Conservation (phyloP, 2,797 vertebrate species). For the Sebastes reedi region DNA sequence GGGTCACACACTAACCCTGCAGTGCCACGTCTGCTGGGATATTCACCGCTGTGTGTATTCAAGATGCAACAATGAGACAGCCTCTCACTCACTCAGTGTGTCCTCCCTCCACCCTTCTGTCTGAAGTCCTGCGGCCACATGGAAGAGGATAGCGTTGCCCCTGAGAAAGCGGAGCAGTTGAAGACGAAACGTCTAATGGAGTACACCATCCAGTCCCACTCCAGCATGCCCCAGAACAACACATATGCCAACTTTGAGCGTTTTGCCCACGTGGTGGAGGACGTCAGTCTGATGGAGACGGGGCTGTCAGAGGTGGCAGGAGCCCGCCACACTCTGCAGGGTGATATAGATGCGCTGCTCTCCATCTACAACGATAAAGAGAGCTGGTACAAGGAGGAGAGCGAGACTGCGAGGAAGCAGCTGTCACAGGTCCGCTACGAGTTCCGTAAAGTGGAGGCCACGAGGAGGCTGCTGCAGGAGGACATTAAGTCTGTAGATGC, state of each 20-base stretch:
- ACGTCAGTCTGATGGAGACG: conserved; percentile 77
- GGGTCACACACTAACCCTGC: conserved; percentile 66
- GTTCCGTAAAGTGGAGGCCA: conserved; percentile 84
- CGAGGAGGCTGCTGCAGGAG: conserved; percentile 83
- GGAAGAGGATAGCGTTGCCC: conserved; percentile 70
- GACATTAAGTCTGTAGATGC: conserved; percentile 79
- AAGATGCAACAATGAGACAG: conserved; percentile 52
- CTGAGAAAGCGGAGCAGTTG: conserved; percentile 80
- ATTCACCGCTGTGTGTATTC: conserved; percentile 53
- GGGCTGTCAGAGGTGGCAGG: conserved; percentile 74
- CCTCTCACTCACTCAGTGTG: conserved; percentile 76
- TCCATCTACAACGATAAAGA: conserved; percentile 91
- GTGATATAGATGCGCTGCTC: conserved; percentile 86
- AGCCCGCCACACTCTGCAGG: conserved; percentile 80
- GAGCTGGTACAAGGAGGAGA: conserved; percentile 90
- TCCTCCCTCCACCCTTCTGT: conserved; percentile 83
- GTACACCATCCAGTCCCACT: conserved; percentile 90
- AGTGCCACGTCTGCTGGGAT: conserved; percentile 45
- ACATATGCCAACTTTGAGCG: conserved; percentile 90
- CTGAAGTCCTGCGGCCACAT: conserved; percentile 78
- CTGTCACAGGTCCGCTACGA: conserved; percentile 89
- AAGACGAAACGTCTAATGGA: conserved; percentile 90
- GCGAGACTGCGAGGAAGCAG: conserved; percentile 80
- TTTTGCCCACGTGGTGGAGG: conserved; percentile 86
- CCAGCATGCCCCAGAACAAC: conserved; percentile 90